phyloP scores from a whole-genome alignment of 2,113 vertebrate genomes.

The Spizaetus ornatus region DNA sequence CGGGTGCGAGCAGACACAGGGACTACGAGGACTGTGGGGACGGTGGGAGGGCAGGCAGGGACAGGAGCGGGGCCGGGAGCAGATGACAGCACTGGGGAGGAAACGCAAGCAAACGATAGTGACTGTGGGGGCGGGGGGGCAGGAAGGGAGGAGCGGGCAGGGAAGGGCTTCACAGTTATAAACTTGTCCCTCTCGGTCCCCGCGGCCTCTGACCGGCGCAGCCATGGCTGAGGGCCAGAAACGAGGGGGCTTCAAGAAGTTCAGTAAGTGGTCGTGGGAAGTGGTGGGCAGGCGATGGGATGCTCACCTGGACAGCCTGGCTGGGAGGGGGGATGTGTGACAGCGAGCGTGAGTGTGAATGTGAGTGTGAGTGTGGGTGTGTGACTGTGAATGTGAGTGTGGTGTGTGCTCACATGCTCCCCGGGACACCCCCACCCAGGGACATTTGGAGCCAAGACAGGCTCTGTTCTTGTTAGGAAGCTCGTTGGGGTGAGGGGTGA shows the following conservation, averaged over 20 bases:
- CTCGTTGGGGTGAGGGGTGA: background rate
- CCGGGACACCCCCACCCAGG: rapidly evolving
- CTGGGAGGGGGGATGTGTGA: background rate
- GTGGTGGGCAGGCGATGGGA: background rate
- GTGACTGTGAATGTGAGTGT: too few species aligned
- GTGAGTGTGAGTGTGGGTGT: background rate
- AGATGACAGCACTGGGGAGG: slow-evolving; percentile 61
- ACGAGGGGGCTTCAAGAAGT: slow-evolving; percentile 67
- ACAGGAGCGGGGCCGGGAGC: background rate
- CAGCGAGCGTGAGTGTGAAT: too few species aligned
- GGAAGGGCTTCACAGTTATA: background rate
- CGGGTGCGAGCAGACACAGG: rapidly evolving
- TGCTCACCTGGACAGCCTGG: background rate
- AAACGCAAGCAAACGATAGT: slow-evolving; percentile 42
- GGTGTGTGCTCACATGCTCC: background rate
- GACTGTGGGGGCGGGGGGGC: slow-evolving; percentile 34
- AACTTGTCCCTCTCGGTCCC: background rate
- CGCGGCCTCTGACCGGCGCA: rapidly evolving
- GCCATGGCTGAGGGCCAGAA: slow-evolving; percentile 70
- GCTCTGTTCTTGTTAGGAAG: background rate
- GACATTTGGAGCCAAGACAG: background rate
- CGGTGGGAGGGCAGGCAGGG: background rate
- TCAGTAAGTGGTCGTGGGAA: slow-evolving; percentile 65
- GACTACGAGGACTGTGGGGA: background rate
- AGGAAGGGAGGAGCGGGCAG: slow-evolving; percentile 32